These are phyloP conservation scores for Rhynchonycteris naso DNA, from an alignment of 2,797 vertebrate genomes.

Conservation along the genomic window DNA sequence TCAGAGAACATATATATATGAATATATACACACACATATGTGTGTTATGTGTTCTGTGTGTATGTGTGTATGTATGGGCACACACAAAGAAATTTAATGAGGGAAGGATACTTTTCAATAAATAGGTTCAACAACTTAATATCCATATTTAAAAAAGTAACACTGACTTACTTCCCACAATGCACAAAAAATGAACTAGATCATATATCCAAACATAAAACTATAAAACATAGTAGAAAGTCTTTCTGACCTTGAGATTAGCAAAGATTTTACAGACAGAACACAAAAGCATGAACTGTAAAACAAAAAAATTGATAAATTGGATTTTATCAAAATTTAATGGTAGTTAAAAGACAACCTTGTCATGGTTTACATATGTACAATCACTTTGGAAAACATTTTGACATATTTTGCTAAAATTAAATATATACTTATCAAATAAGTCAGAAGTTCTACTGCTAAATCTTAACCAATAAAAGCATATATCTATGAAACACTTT, in stretches of 20 bases:
- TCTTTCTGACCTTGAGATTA: not conserved
- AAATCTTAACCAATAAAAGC: not conserved
- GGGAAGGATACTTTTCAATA: not conserved
- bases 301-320: not conserved
- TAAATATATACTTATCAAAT: slow-evolving; percentile 11
- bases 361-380: not conserved
- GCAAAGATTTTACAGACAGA: not conserved
- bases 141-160: not conserved
- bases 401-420: not conserved
- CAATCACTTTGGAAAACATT: not conserved
- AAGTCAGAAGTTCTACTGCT: not conserved
- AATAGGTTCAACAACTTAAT: not conserved
- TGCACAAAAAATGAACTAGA: not conserved
- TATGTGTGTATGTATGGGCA: not conserved
- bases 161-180: not conserved
- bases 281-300: not conserved
- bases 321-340: not conserved
- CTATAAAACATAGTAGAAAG: not conserved
- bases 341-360: not conserved
- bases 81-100: not conserved
- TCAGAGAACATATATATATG: not conserved
- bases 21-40: not conserved
- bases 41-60: not conserved
- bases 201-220: not conserved
- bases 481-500: not conserved